Conservation (phyloP, 1,140 invertebrate species). For the Hyphantria cunea region DNA sequence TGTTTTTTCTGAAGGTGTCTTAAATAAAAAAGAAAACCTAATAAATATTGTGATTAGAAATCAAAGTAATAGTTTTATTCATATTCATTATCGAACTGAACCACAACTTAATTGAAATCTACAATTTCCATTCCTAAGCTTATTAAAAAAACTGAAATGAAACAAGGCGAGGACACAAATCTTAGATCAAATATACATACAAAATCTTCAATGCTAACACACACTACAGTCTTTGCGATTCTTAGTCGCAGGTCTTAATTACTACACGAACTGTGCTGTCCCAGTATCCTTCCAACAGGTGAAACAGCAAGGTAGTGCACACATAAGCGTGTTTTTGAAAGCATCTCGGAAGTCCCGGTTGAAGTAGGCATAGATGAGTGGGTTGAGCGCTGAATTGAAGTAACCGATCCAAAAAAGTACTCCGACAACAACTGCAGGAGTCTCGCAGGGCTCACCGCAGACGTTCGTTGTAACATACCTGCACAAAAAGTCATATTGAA, state of each 20-base stretch:
- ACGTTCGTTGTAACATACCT: slow-evolving; percentile 94
- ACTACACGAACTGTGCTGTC: slow-evolving; percentile 69
- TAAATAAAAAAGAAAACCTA: too few species aligned
- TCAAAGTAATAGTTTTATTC: too few species aligned
- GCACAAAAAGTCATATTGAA: slow-evolving; percentile 75
- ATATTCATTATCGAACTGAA: too few species aligned
- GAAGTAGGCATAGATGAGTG: slow-evolving; percentile 98
- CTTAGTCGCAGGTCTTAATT: slow-evolving; percentile 36
- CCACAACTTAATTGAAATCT: too few species aligned
- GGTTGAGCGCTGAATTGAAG: slow-evolving; percentile 98
- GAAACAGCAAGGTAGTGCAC: slow-evolving; percentile 88
- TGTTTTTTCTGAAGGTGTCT: too few species aligned
- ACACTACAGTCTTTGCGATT: slow-evolving; percentile 26
- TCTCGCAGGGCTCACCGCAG: slow-evolving; percentile 91
- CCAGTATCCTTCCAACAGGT: slow-evolving; percentile 77
- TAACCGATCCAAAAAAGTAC: slow-evolving; percentile 93
- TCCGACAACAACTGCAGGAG: slow-evolving; percentile 91
- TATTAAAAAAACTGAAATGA: too few species aligned
- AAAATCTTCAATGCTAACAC: slow-evolving; percentile 24
- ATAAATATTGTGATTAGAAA: too few species aligned
- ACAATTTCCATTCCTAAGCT: too few species aligned
- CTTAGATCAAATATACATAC: slow-evolving; percentile 3
- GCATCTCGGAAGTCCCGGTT: slow-evolving; percentile 98
- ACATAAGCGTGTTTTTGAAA: slow-evolving; percentile 96
- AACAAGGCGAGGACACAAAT: too few species aligned